Evolutionary conservation across 2,888 invertebrate species (phyloP), one percentile per base, ranked within the genome.

Genomic region (Eurois occulta): DNA sequence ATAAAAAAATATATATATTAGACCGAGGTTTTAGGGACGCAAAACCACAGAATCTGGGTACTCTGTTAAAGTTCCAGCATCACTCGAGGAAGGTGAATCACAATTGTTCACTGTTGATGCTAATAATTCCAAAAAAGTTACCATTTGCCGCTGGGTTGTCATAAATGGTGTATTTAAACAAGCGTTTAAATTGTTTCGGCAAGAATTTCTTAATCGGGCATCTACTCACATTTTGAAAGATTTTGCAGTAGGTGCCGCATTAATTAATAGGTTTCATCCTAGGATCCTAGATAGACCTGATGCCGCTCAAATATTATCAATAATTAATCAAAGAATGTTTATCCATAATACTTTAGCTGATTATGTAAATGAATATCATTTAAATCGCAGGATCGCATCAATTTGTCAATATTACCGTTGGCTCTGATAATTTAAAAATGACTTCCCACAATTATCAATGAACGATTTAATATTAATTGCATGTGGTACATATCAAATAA

Each of bases 311-410:
- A 69, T 69, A 55, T 32, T 24, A 8, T 24, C 68, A 16, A 68
- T 35, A 5, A 68, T 48, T 48, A 55, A 55, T 68, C 24, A 68
- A 24, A 32, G 68, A 32, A 48, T 68, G 48, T 48, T 24, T 35
- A 16, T 69, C 24, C 35, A 58, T 41, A 70, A 70, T 28, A 28
- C 28, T 58, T 55, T 41, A 58, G 70, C 55, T 28, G 70, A 70
- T 55, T 58, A 28, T 28, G 55, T 70, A 13, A 41, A 28, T 58
- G 55, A 41, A 41, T 58, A 58, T 58, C 11, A 75, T 69, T 75
- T 75, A 69, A 64, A 75, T 64, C 38, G 69, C 58, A 68, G 64
- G 41, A 62, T 69, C 62, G 46, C 75, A n/a, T 69, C 69, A 69
- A 52, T 75, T 69, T 75, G 62, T 64, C 52, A 75, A 62, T 46